Evolutionary conservation across 1,140 invertebrate species (phyloP).

Genomic region (Teleopsis dalmanni): DNA sequence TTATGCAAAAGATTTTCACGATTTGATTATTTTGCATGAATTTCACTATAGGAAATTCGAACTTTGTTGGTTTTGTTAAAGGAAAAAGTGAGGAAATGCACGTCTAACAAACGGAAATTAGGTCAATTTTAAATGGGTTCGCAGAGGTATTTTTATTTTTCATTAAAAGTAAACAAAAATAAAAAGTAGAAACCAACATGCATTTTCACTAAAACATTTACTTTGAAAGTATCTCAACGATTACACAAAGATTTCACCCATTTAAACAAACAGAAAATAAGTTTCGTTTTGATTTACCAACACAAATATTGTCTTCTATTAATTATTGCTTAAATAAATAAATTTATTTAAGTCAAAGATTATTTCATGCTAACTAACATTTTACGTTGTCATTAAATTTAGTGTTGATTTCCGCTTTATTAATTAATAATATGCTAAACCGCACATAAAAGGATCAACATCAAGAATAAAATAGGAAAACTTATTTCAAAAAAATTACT

Average conservation of each 20-base stretch:
- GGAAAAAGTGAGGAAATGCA: not conserved
- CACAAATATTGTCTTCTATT: not conserved
- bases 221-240: not conserved
- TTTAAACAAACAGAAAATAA: too few species aligned
- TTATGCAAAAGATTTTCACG: too few species aligned
- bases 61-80: not conserved
- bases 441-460: too few species aligned
- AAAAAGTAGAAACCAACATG: not conserved
- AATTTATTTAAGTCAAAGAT: not conserved
- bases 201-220: not conserved
- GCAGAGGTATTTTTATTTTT: not conserved
- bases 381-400: not conserved
- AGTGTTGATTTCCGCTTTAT: not conserved
- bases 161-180: not conserved
- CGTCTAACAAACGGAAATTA: conserved; percentile 8
- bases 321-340: not conserved
- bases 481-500: not conserved
- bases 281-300: not conserved
- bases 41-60: too few species aligned
- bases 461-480: not conserved
- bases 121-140: not conserved
- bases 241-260: not conserved
- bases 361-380: too few species aligned
- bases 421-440: too few species aligned
- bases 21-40: too few species aligned